Percentiles rank a stretch among this genome's conserved stretches.
Evolutionary conservation across 64 coral and sea anemone species (phyloP).

Genomic region (Trachythela sp.): DNA sequence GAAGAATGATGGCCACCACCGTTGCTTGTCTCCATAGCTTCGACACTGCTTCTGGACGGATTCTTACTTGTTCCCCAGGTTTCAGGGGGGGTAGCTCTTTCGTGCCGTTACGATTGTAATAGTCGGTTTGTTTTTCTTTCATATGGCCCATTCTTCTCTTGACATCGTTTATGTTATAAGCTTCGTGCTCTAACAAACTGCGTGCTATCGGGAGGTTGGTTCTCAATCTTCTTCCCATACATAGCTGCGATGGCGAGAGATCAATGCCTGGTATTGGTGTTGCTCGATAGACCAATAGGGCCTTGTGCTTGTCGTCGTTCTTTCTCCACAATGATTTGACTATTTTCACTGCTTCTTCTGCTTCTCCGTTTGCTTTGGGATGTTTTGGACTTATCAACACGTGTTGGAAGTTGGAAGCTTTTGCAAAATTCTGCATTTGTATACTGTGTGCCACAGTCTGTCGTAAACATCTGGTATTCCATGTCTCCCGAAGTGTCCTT

Average conservation of each 20-base stretch:
- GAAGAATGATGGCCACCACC: neutral
- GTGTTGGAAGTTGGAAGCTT: too few relatives aligned
- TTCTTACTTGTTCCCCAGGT: constrained; percentile 47
- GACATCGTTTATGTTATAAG: constrained; percentile 22
- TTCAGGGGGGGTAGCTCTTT: constrained; percentile 38
- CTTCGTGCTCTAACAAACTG: constrained; percentile 37
- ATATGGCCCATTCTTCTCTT: constrained; percentile 38
- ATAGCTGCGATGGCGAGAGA: constrained; percentile 43
- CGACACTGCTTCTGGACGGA: neutral
- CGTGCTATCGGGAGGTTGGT: constrained; percentile 33
- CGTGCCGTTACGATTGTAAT: constrained; percentile 37
- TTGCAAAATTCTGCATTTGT: neutral
- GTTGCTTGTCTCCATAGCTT: too few relatives aligned
- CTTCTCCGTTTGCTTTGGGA: neutral
- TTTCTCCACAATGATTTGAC: neutral
- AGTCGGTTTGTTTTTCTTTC: constrained; percentile 46
- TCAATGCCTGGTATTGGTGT: constrained; percentile 12
- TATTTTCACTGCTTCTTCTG: neutral
- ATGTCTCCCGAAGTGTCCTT: neutral
- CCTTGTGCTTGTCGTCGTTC: neutral
- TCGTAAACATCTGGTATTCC: neutral
- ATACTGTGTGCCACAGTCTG: neutral
- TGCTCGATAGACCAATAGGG: neutral
- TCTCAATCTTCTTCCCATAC: constrained; percentile 43
- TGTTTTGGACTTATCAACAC: neutral